Base-by-base conservation (phyloP, 92 coral and sea anemone species). In the Galaxea fascicularis region DNA sequence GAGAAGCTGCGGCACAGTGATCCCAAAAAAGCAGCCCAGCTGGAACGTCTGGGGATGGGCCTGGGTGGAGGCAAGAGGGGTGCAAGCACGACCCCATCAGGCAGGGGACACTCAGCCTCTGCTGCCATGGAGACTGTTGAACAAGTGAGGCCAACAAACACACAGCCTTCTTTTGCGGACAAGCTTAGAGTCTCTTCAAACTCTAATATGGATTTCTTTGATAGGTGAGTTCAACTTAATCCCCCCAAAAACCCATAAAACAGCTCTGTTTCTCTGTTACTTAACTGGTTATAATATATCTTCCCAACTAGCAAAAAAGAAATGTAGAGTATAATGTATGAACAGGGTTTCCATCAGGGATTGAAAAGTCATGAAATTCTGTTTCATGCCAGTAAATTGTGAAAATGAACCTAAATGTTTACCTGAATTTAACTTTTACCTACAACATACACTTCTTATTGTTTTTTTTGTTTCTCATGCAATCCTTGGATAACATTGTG, bases 11-110 rank as follows among this genome's bases (percentile, higher is more conserved):
- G 88, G 44, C 97, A 97, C 67, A 49, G 83, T 29, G 99, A 97
- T 83, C 99, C 99, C 71, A 97, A 89, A 82, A 97, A 97, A 73
- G 99, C 99, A 21, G 95, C 98, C 0, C 99, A 97, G 84, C 82
- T 97, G 53, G 99, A 95, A 54, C 88, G 99, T 31, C 81, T 97
- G 46, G 99, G 99, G 7, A 97, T 97, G 99, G 99, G 99, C 7
- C 65, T 94, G 10, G 95, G 98, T 10, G 90, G 94, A 1, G 83
- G 77, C 60, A 75, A 54, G 70, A 83, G 82, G 11, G 82, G 78
- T 46, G 57, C 91, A 20, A 87, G 78, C 25, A 54, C 91, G 18
- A 87, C 91, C 75, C 80, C 92, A 1, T 71, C 95, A 78, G 95
- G 96, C 26, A 71, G 95, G 68, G 93, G 98, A 73, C 99, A 97